A percentile compares a stretch with the other conserved stretches of the same genome.
These are phyloP conservation scores for Caenorhabditis afra DNA, from an alignment of 2,888 invertebrate genomes.

Conservation along the genomic window DNA sequence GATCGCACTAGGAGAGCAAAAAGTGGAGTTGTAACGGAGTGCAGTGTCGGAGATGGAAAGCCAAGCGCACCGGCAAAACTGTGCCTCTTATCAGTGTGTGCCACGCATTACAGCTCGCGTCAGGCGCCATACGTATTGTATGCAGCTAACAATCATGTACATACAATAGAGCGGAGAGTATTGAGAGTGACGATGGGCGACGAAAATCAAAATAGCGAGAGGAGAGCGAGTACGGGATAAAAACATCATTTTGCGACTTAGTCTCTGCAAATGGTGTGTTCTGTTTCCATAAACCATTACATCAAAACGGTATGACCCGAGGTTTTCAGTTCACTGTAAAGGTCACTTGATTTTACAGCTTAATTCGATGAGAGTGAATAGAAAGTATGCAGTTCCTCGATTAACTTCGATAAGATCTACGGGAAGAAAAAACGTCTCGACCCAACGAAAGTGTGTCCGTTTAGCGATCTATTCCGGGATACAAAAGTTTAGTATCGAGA, in stretches of 20 bases:
- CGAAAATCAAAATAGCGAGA: constrained; percentile 33
- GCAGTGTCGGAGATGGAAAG: constrained; percentile 39
- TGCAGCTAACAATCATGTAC: constrained; percentile 45
- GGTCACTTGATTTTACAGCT: constrained; percentile 26
- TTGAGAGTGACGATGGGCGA: neutral
- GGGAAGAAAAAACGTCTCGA: neutral
- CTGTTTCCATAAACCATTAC: constrained; percentile 8
- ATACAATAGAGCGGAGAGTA: constrained; percentile 28
- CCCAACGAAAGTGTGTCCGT: neutral
- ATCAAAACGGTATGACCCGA: constrained; percentile 7
- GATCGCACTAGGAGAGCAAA: constrained; percentile 41
- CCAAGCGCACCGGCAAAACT: constrained; percentile 29
- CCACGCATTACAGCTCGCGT: constrained; percentile 56
- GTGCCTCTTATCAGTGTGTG: constrained; percentile 50
- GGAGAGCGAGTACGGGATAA: constrained; percentile 16
- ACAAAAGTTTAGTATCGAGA: neutral
- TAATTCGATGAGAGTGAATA: constrained; percentile 15
- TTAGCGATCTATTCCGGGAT: constrained; percentile 7
- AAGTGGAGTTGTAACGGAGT: constrained; percentile 40
- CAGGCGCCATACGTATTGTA: constrained; percentile 56
- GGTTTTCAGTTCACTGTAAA: constrained; percentile 7
- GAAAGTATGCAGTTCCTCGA: neutral
- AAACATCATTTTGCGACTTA: constrained; percentile 6
- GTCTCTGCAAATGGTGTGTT: neutral
- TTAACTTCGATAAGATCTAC: constrained; percentile 20